Evolutionary conservation across 2,888 invertebrate species (phyloP).

Genomic region (Brachyptera risi): DNA sequence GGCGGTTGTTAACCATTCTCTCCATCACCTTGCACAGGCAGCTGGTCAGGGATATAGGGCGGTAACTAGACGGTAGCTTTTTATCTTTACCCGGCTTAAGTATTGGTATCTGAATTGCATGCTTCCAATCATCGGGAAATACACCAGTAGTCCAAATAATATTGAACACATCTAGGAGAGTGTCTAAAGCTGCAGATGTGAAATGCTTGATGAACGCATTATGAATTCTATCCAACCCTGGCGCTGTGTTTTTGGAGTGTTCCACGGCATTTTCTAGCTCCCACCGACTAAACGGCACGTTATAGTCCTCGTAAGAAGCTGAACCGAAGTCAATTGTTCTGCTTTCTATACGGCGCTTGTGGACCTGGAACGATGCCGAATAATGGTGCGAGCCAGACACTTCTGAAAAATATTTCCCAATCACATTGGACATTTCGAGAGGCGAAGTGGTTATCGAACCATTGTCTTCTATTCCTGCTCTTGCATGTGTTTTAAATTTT

Average conservation of each 20-base stretch:
- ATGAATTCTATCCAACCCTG: slow-evolving; percentile 16
- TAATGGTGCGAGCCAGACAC: neutral
- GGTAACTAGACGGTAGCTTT: too few species aligned
- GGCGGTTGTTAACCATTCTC: too few species aligned
- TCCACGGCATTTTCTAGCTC: slow-evolving; percentile 2
- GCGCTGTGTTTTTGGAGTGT: neutral
- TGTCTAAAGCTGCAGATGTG: neutral
- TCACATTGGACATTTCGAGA: neutral
- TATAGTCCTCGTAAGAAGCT: neutral
- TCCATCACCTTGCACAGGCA: too few species aligned
- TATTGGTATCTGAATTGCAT: slow-evolving; percentile 20
- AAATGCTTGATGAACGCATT: slow-evolving; percentile 11
- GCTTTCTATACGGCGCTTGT: neutral
- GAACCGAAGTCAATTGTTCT: slow-evolving; percentile 1
- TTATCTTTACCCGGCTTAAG: slow-evolving; percentile 14
- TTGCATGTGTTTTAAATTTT: neutral
- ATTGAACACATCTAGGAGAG: slow-evolving; percentile 6
- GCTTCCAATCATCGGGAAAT: slow-evolving; percentile 20
- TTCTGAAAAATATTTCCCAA: neutral
- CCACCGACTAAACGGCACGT: neutral
- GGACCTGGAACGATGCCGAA: neutral
- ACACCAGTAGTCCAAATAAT: neutral
- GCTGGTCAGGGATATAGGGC: too few species aligned
- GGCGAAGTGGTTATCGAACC: neutral
- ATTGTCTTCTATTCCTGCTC: neutral